Percentiles rank a stretch among this genome's conserved stretches.
phyloP scores from a whole-genome alignment of 2,113 vertebrate genomes.

The Periophthalmodon schlosseri region DNA sequence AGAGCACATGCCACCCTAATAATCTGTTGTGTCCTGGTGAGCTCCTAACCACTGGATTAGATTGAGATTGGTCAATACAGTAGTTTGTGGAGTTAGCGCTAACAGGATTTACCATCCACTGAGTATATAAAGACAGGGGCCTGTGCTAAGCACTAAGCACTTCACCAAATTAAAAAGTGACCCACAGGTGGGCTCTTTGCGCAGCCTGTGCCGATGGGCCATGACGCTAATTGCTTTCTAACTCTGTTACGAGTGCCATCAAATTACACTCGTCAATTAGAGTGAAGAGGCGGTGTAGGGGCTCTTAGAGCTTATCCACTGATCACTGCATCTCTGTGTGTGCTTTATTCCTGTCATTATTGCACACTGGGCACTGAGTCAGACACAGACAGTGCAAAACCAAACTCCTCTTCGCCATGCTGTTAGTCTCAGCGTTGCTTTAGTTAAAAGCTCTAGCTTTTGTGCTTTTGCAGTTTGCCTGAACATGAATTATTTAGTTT shows the following conservation, averaged over 20 bases:
- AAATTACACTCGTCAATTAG: slow-evolving; percentile 78
- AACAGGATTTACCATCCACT: slow-evolving; percentile 83
- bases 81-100: slow-evolving; percentile 75
- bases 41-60: slow-evolving; percentile 78
- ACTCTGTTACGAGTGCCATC: slow-evolving; percentile 81
- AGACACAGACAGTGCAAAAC: slow-evolving; percentile 45
- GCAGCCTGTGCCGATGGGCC: slow-evolving; percentile 71
- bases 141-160: slow-evolving; percentile 80
- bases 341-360: slow-evolving; percentile 68
- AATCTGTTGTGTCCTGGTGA: slow-evolving; percentile 76
- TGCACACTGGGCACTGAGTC: slow-evolving; percentile 61
- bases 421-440: background rate
- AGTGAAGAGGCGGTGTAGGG: slow-evolving; percentile 61
- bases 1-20: slow-evolving; percentile 76
- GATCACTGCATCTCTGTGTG: slow-evolving; percentile 56
- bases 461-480: background rate
- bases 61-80: slow-evolving; percentile 74
- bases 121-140: slow-evolving; percentile 80
- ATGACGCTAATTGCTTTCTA: slow-evolving; percentile 82
- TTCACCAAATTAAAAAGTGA: slow-evolving; percentile 84
- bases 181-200: slow-evolving; percentile 78
- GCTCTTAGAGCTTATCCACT: slow-evolving; percentile 65
- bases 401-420: slow-evolving; percentile 9
- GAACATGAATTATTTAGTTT: background rate
- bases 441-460: background rate